Evolutionary conservation across 1,140 invertebrate species (phyloP).

Genomic region (Hylaeus anthracinus): DNA sequence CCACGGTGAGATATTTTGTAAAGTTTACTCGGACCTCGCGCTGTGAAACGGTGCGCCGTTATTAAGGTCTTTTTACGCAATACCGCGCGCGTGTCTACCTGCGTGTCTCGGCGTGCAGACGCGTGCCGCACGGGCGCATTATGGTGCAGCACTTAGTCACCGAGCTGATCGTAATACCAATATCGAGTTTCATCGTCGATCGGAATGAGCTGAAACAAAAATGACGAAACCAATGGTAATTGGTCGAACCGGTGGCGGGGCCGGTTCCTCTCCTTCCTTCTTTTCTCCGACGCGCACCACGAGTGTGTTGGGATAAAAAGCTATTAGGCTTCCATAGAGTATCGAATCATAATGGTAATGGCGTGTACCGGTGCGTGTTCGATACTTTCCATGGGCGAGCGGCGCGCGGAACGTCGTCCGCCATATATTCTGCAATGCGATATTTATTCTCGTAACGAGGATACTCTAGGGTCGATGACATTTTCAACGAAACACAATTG

Average conservation of each 20-base stretch:
- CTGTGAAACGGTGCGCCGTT: conserved; percentile 76
- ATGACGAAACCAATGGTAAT: conserved; percentile 24
- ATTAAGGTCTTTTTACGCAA: conserved; percentile 63
- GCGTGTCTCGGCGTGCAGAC: conserved; percentile 47
- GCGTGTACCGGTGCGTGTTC: neutral
- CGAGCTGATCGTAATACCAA: conserved; percentile 41
- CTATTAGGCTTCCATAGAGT: conserved; percentile 22
- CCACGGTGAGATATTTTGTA: conserved; percentile 78
- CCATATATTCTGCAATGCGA: conserved; percentile 27
- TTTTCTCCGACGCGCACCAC: neutral
- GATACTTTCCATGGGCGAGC: neutral
- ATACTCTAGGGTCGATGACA: conserved; percentile 49
- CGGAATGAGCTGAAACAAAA: neutral
- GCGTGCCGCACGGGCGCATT: conserved; percentile 53
- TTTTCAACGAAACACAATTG: conserved; percentile 49
- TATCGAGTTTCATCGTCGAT: conserved; percentile 28
- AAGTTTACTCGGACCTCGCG: conserved; percentile 74
- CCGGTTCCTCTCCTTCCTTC: neutral
- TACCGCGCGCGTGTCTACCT: conserved; percentile 58
- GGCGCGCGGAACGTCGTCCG: neutral
- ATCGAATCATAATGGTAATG: conserved; percentile 32
- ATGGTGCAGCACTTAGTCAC: conserved; percentile 56
- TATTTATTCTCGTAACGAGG: conserved; percentile 48
- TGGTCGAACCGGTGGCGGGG: neutral
- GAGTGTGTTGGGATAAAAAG: conserved; percentile 2